Base-by-base conservation (phyloP, 2,888 invertebrate species). In the Theretra japonica region DNA sequence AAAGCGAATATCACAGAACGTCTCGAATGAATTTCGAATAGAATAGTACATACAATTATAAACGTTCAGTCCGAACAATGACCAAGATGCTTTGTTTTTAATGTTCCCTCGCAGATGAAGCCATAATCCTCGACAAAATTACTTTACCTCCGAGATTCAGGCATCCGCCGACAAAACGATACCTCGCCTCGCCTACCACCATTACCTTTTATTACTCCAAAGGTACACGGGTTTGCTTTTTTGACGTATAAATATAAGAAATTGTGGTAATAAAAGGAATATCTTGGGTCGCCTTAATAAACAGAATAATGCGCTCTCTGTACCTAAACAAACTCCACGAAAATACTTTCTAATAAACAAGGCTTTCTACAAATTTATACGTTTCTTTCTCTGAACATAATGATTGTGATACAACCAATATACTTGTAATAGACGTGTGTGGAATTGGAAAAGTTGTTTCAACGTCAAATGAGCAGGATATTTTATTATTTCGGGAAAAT, bases 161-260 rank as follows among this genome's bases (percentile, higher is more conserved):
- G 80, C 81, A 79, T 83, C 83, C 83, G 78, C 82, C 80, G 82
- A 83, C 85, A 85, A 88, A 88, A 87, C 88, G 87, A 85, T 88
- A 86, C 84, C 80, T 80, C 80, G 80, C 79, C 78, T 80, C 81
- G 80, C 82, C 82, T 83, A 80, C 84, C 82, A 83, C 86, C 89
- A 90, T 91, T 90, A 89, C 84, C 78, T 90, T 92, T 92, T 90
- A 92, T 90, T 90, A 89, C 86, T 82, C 77, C 76, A 82, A 87
- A 86, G 87, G 85, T 88, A 92, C 92, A 91, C 82, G 88, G 82
- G 80, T 91, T 90, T 88, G 88, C 90, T 91, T 91, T 90, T 90
- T 90, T 89, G 86, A 83, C 83, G 83, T 84, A 87, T 84, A 88
- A 88, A 88, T 85, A 88, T 86, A 86, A 87, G 83, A 84, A 83